Conservation (phyloP, 2,888 invertebrate genomes). For the Phytoseiulus persimilis region DNA sequence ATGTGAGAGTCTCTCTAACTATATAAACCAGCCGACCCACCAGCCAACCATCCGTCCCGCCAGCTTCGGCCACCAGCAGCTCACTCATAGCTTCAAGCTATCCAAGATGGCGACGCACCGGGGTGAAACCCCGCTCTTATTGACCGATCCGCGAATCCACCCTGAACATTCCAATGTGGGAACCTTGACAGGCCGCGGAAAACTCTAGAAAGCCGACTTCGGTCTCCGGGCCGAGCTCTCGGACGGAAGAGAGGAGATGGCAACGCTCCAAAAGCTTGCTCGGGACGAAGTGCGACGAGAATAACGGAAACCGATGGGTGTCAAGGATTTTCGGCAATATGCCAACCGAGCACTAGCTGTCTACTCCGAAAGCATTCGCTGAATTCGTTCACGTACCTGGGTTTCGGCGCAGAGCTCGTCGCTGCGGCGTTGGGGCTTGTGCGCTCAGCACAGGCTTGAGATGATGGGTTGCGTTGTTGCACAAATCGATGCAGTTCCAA, state of each 20-base stretch:
- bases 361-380: background rate
- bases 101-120: background rate
- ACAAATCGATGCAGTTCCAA: slow-evolving; percentile 29
- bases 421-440: background rate
- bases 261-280: background rate
- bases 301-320: slow-evolving; percentile 24
- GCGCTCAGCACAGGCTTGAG: background rate
- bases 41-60: background rate
- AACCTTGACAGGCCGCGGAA: background rate
- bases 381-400: background rate
- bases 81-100: background rate
- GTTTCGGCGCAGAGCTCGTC: background rate
- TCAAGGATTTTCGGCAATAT: slow-evolving; percentile 35
- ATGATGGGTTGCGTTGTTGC: background rate
- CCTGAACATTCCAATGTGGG: background rate
- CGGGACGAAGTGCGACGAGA: background rate
- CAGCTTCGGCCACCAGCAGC: background rate
- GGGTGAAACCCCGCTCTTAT: background rate
- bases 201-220: background rate
- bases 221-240: background rate
- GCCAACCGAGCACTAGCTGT: background rate
- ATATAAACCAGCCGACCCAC: background rate
- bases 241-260: background rate
- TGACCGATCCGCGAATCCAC: background rate
- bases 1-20: background rate